These are phyloP conservation scores for Schizaphis graminum DNA, from an alignment of 2,888 invertebrate genomes.

Conservation along the genomic window DNA sequence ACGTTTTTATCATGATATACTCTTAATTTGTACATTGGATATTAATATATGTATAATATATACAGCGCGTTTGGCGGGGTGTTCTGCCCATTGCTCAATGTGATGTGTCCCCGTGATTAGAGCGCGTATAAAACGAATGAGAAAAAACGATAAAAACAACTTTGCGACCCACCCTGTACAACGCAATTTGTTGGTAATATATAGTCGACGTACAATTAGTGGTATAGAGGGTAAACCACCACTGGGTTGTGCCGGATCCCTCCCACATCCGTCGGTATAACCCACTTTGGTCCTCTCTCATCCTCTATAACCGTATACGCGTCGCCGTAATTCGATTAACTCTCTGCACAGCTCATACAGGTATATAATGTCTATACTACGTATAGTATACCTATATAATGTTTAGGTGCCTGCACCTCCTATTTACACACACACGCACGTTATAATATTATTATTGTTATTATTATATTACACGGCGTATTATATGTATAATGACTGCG, in stretches of 20 bases:
- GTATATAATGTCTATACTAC: neutral
- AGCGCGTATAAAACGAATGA: neutral
- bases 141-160: neutral
- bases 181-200: neutral
- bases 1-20: neutral
- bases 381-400: conserved; percentile 10
- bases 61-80: neutral
- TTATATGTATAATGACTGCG: neutral
- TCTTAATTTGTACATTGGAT: neutral
- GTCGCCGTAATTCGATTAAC: conserved; percentile 41
- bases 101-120: neutral
- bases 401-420: neutral
- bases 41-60: neutral
- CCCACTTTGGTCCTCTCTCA: neutral
- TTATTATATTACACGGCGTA: conserved; percentile 17
- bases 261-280: neutral
- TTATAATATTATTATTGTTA: conserved; percentile 32
- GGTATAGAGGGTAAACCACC: neutral
- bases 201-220: neutral
- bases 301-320: neutral
- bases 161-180: neutral
- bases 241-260: neutral
- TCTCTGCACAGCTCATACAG: neutral
- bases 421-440: neutral
- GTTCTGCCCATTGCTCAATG: neutral